Evolutionary conservation across 2,888 invertebrate genomes (phyloP), one percentile per base, ranked within the genome.

Genomic region (Chrysina gloriosa): DNA sequence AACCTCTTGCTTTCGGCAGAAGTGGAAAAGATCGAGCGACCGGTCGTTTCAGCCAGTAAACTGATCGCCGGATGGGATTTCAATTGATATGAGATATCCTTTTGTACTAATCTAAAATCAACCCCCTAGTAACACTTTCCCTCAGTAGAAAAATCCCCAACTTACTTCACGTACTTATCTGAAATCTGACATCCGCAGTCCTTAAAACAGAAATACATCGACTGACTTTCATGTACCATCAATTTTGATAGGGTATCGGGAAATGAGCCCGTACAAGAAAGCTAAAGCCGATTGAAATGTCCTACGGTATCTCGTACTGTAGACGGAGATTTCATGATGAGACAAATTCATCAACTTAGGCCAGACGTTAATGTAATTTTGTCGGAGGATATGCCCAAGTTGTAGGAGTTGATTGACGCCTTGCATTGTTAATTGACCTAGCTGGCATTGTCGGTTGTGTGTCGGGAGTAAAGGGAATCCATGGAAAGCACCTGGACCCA

Each of bases 251-350:
- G 84, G 56, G 90, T 86, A 66, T 92, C 91, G 1, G 85, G 82
- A 89, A 34, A 94, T 83, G 70, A 95, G 86, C 0, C 90, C 88
- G 78, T 89, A 93, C 2, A 94, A 81, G 73, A 95, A 86, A 0
- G 94, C 94, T 73, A 95, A 85, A 0, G 94, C 92, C 75, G 96
- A 96, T 83, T 97, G 97, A 78, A 94, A 95, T 14, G 97, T 97
- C 76, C 98, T 87, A 0, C 95, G 84, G 80, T 95, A 96, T 42
- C 92, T 88, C 0, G 97, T 96, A 74, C 94, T 93, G 79, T 90
- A 92, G 3, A 92, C 87, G 9, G 91, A 79, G 29, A 92, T 84
- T 71, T 91, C 91, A 2, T 89, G 87, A 78, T 83, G 77, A 2
- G 83, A 82, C 70, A 85, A 74, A 74, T 84, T 84, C 67, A 81